Conservation (phyloP, 2,797 vertebrate species). For the Otus scops region DNA sequence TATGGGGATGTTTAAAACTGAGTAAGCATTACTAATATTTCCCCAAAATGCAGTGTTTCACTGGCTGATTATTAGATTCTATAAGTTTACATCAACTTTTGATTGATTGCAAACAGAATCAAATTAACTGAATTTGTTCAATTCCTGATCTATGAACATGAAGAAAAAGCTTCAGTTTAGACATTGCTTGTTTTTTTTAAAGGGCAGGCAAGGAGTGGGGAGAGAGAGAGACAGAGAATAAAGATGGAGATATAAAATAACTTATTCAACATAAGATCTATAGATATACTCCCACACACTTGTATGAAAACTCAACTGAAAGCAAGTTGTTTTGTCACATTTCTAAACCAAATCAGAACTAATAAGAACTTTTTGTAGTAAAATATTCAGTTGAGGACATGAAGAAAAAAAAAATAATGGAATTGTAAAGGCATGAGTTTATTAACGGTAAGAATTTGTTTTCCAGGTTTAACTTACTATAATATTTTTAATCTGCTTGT, state of each 20-base stretch:
- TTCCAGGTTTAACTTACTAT: background rate
- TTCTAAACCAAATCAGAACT: background rate
- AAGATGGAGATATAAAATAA: background rate
- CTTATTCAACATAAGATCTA: background rate
- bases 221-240: background rate
- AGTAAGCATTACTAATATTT: background rate
- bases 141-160: background rate
- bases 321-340: background rate
- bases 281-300: background rate
- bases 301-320: background rate
- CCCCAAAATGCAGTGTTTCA: background rate
- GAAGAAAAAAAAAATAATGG: background rate
- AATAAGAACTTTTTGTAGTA: background rate
- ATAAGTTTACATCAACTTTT: background rate
- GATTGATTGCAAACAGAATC: background rate
- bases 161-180: background rate
- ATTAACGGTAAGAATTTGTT: background rate
- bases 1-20: background rate
- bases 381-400: background rate
- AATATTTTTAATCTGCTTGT: background rate
- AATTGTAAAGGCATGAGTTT: background rate
- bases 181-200: background rate
- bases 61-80: background rate
- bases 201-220: accelerated
- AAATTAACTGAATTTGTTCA: background rate